Percentiles rank a stretch among this genome's conserved stretches.
These are phyloP conservation scores for Colletes gigas DNA, from an alignment of 1,140 invertebrate genomes.

Conservation along the genomic window DNA sequence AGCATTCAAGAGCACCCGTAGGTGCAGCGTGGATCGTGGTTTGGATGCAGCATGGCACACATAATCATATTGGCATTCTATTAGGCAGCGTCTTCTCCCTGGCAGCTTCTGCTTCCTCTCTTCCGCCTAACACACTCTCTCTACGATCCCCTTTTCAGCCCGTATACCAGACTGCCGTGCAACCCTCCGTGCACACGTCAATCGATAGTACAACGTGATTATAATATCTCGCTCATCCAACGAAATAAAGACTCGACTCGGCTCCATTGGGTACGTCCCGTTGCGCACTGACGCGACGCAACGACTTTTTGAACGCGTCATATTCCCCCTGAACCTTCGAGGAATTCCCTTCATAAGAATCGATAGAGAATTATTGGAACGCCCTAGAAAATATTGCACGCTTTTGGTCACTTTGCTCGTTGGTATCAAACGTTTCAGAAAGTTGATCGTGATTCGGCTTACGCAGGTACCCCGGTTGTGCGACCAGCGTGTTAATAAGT, in stretches of 20 bases:
- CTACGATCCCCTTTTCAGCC: constrained; percentile 37
- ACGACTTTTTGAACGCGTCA: not conserved
- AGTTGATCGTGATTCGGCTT: too few species aligned
- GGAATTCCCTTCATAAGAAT: too few species aligned
- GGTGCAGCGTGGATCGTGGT: constrained; percentile 66
- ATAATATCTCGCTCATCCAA: constrained; percentile 66
- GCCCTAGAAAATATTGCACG: too few species aligned
- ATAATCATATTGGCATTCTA: constrained; percentile 79
- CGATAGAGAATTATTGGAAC: too few species aligned
- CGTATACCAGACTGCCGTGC: constrained; percentile 43
- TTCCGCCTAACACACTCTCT: constrained; percentile 58
- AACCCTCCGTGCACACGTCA: constrained; percentile 68
- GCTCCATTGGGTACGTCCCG: not conserved
- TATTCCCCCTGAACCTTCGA: too few species aligned
- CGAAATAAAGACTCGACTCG: constrained; percentile 52
- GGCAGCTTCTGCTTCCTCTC: constrained; percentile 65
- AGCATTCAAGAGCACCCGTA: constrained; percentile 53
- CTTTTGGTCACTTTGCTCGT: too few species aligned
- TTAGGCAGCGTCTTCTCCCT: constrained; percentile 73
- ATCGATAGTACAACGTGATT: constrained; percentile 76
- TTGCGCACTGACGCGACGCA: not conserved
- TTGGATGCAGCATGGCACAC: constrained; percentile 73
- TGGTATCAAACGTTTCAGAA: too few species aligned
- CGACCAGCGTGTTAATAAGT: too few species aligned
- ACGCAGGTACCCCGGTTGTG: too few species aligned